Base-by-base conservation (phyloP, 2,113 vertebrate species). In the Phainopepla nitens region DNA sequence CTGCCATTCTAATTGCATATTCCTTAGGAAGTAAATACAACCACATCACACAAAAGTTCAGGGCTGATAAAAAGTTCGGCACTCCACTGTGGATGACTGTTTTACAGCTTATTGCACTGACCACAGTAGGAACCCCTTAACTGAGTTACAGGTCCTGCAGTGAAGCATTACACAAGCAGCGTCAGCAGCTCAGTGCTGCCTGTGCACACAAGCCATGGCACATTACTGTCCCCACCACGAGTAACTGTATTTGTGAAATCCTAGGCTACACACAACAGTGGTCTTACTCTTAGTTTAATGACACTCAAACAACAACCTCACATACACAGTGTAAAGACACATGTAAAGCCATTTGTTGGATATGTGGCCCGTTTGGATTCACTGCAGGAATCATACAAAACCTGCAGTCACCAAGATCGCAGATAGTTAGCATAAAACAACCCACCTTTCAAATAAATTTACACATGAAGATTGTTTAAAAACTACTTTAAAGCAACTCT, bases 1-100 rank as follows among this genome's bases (percentile, higher is more conserved):
- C 98, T 10, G 99, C 99, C 58, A 98, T 61, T 89, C 88, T 98
- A 78, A 80, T 75, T 79, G 98, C 98, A 51, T 98, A 98, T 51
- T 95, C 97, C 99, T 99, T 96, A 49, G 94, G 89, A 83, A 78
- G 69, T 15, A 89, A 76, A 81, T 5, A 71, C 20, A 88, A 88
- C 4, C 19, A 58, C 27, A 47, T 61, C 7, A 81, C 6, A 51
- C 3, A 2, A 24, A 82, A 58, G 21, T 24, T 71, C 11, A 85
- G 2, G 11, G 24, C 64, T 73, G 18, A n/a, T 51, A 47, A 66
- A 41, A 68, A 33, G 9, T 13, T 28, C 4, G 6, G 25, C 54
- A 76, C 11, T 70, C 8, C 22, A 29, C 4, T 12, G 8, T 5
- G 22, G 44, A 53, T 22, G 35, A 41, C 11, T 13, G 8, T 53